phyloP scores from a whole-genome alignment of 2,113 vertebrate species.

The Apteryx mantelli region DNA sequence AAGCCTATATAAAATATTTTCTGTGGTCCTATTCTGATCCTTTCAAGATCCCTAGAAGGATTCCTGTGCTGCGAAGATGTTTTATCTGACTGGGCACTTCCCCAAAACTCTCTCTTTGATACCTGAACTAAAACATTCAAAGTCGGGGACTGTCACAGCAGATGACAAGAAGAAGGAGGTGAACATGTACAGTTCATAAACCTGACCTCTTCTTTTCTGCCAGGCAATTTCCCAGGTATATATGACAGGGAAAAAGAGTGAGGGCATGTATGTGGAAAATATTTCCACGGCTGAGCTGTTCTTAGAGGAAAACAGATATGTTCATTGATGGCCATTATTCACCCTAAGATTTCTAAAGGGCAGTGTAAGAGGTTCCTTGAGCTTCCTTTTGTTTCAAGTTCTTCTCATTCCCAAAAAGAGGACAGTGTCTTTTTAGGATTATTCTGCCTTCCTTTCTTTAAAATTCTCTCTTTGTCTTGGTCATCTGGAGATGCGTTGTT shows the following conservation, averaged over 20 bases:
- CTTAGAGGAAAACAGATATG: not conserved
- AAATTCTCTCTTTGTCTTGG: conserved; percentile 2
- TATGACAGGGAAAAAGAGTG: not conserved
- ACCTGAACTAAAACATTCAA: conserved; percentile 19
- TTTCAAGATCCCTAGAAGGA: not conserved
- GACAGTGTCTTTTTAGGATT: conserved; percentile 34
- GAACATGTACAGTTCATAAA: conserved; percentile 40
- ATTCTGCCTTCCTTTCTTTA: not conserved
- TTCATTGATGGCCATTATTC: conserved; percentile 18
- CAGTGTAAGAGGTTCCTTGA: not conserved
- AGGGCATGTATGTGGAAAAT: not conserved
- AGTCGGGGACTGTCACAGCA: not conserved
- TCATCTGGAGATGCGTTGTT: conserved; percentile 22
- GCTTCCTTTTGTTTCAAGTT: not conserved
- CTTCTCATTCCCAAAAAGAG: not conserved
- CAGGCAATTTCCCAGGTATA: conserved; percentile 5
- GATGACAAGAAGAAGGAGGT: conserved; percentile 19
- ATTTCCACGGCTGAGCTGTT: conserved; percentile 26
- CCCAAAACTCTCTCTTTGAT: not conserved
- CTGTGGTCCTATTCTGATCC: not conserved
- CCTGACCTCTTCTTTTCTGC: conserved; percentile 17
- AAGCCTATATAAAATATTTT: not conserved
- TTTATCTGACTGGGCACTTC: not conserved
- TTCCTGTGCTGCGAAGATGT: not conserved
- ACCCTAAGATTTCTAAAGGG: not conserved